Evolutionary conservation across 2,113 vertebrate genomes (phyloP).

Genomic region (Gambusia holbrooki): DNA sequence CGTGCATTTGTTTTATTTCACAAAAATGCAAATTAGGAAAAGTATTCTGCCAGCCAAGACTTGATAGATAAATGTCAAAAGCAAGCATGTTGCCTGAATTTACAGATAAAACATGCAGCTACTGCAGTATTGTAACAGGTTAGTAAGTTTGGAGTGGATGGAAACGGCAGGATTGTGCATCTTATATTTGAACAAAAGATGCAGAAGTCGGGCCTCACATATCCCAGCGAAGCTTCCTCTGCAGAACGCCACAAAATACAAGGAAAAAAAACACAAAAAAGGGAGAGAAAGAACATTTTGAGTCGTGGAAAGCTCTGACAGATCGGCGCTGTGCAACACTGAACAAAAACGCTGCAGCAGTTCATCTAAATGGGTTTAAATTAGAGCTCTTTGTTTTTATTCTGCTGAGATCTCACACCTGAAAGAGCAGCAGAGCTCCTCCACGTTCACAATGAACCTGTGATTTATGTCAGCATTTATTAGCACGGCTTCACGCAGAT

Average conservation of each 20-base stretch:
- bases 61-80: background rate
- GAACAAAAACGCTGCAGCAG: background rate
- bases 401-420: background rate
- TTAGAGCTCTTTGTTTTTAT: background rate
- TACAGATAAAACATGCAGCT: constrained; percentile 1
- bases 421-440: background rate
- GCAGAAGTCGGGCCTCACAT: constrained; percentile 71
- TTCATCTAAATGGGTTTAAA: background rate
- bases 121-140: background rate
- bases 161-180: background rate
- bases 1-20: constrained; percentile 21
- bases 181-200: constrained; percentile 34
- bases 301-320: constrained; percentile 11
- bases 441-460: background rate
- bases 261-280: background rate
- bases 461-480: background rate
- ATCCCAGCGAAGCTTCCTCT: constrained; percentile 83
- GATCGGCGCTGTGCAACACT: constrained; percentile 28
- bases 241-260: constrained; percentile 61
- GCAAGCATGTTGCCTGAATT: background rate
- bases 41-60: background rate
- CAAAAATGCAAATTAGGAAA: background rate
- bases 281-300: background rate
- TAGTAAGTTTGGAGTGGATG: background rate
- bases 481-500: background rate